Evolutionary conservation across 2,888 invertebrate species (phyloP).

Genomic region (Linnaemya tessellans): DNA sequence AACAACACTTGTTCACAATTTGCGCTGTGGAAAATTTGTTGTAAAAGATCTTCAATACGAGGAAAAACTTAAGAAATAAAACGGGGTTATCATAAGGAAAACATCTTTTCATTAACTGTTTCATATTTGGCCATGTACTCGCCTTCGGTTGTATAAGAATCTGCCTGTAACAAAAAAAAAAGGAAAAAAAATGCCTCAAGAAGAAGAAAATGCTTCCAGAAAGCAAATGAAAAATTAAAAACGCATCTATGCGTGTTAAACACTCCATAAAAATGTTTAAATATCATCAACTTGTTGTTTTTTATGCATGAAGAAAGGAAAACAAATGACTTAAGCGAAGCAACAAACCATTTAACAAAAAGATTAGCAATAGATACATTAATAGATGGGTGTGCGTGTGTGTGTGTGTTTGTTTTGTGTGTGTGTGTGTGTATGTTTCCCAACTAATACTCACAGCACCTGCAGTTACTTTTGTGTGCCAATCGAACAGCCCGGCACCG

Average conservation of each 20-base stretch:
- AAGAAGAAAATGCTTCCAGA: background rate
- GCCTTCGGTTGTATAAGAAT: background rate
- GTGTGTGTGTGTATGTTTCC: background rate
- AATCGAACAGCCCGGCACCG: background rate
- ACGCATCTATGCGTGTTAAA: conserved; percentile 71
- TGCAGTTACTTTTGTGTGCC: conserved; percentile 44
- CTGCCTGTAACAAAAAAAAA: background rate
- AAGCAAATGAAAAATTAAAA: conserved; percentile 2
- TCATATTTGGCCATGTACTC: conserved; percentile 39
- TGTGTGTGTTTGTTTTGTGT: background rate
- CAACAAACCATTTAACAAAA: conserved; percentile 35
- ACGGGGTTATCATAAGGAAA: conserved; percentile 67
- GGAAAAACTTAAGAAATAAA: conserved; percentile 40
- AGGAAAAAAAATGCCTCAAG: background rate
- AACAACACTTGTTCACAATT: conserved; percentile 63
- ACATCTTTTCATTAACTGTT: conserved; percentile 71
- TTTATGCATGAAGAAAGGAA: conserved; percentile 39
- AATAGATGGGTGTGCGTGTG: background rate
- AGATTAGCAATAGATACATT: conserved; percentile 34
- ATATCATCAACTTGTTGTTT: conserved; percentile 58
- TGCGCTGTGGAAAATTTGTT: conserved; percentile 18
- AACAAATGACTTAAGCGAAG: conserved; percentile 33
- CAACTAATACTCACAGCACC: conserved; percentile 45
- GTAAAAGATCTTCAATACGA: background rate
- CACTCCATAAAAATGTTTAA: conserved; percentile 64